Conservation (phyloP, 92 coral and sea anemone genomes). For the Desmophyllum pertusum region DNA sequence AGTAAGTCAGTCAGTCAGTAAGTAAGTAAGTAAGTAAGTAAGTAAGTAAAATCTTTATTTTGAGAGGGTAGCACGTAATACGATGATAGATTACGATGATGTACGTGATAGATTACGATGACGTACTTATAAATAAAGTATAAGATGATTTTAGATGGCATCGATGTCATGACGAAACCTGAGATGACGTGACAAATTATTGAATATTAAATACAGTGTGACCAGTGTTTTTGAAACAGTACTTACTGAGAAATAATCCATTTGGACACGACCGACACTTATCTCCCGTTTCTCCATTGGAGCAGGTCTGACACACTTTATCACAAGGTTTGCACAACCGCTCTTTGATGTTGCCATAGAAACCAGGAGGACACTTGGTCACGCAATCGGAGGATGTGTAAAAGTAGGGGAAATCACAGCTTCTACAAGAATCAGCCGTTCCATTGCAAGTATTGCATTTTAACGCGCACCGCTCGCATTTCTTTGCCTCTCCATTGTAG, state of each 20-base stretch:
- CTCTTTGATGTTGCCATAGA: slow-evolving; percentile 66
- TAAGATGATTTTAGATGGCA: background rate
- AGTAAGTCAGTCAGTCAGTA: too few species aligned
- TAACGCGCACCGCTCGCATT: slow-evolving; percentile 60
- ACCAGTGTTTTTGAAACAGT: background rate
- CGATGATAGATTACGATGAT: too few species aligned
- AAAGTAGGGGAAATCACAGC: slow-evolving; percentile 58
- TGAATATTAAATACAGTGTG: background rate
- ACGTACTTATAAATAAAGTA: too few species aligned
- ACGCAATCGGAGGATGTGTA: slow-evolving; percentile 52
- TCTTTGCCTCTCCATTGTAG: slow-evolving; percentile 19
- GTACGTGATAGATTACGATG: background rate
- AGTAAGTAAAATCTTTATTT: too few species aligned
- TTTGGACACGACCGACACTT: slow-evolving; percentile 69
- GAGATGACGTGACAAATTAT: background rate
- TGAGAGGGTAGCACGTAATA: too few species aligned
- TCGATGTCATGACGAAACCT: too few species aligned
- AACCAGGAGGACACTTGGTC: slow-evolving; percentile 72
- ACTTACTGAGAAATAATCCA: slow-evolving; percentile 72
- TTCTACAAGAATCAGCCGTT: slow-evolving; percentile 49
- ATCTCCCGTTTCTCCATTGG: slow-evolving; percentile 65
- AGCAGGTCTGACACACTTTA: slow-evolving; percentile 68
- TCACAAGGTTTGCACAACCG: slow-evolving; percentile 61
- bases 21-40: too few species aligned
- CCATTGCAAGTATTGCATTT: slow-evolving; percentile 58